Evolutionary conservation across 2,888 invertebrate species (phyloP), one percentile per base, ranked within the genome.

Genomic region (Erannis defoliaria): DNA sequence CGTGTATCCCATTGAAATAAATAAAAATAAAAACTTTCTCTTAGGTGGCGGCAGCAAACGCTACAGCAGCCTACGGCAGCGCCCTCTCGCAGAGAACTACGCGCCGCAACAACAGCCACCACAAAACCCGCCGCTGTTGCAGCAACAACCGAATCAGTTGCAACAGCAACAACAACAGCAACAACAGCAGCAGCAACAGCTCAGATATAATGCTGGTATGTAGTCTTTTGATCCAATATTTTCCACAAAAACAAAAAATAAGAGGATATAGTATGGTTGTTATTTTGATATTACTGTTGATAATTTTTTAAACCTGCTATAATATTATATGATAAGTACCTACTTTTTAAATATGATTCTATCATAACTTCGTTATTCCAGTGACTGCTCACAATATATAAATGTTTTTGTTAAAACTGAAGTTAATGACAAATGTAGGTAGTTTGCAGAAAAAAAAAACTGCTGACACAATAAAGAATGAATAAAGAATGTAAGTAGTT

Each of bases 1-100:
- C 5, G 1, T 29, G 29, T 29, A n/a, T n/a, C n/a, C 5, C 4
- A 9, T 6, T 9, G 29, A 1, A 9, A 29, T 35, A 6, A 37
- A 37, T 16, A n/a, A n/a, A n/a, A n/a, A n/a, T n/a, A n/a, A n/a
- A 9, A 0, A 10, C 18, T 29, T 46, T 18, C 5, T 9, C 10
- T 55, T 78, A 9, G 84, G 88, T 16, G 88, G 88, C 12, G 94
- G 94, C 14, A 93, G 94, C 60, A 95, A 95, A 71, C 85, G 94
- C 12, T 95, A 95, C 84, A 94, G 94, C 70, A 94, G 93, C 59
- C 72, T 94, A 16, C 86, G 95, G 33, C 95, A 95, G 72, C 85
- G 95, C 14, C 94, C 94, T 1, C 83, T 95, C 29, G 94, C 94
- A 1, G 95, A 95, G 60, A 84, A 93, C 0, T 93, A 93, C 71